Evolutionary conservation across 37 sponge, comb jelly and placozoan genomes (phyloP), one percentile per base, ranked within the genome.

Genomic region (Ianthella basta): DNA sequence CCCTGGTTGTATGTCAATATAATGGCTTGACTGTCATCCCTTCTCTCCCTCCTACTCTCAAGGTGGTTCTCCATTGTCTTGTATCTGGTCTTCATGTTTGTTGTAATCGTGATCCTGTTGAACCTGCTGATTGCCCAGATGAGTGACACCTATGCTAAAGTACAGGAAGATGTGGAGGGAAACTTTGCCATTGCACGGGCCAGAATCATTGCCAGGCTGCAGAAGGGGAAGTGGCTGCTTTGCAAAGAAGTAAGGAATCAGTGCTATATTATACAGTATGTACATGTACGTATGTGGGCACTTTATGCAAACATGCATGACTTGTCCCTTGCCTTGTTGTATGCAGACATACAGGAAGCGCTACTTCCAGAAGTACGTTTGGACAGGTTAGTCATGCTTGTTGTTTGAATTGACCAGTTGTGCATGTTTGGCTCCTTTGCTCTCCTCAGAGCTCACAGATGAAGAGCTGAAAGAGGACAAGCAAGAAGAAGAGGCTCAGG

Each of bases 61-160:
- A 75, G 78, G 54, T 75, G 78, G 78, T 75, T 75, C 78, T 75
- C 78, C 60, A 39, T 85, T 16, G 61, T 78, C 29, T 6, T 85
- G 77, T 69, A 69, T 33, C 86, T 85, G 36, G 12, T 54, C 77
- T 85, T 85, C 77, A 3, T 85, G 78, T 72, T 85, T 57, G 27
- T 15, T 21, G 78, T 85, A 13, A 85, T 85, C 35, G 78, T 85
- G 15, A 37, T 85, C 77, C 77, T 85, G 34, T 63, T 85, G 23
- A 85, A 85, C 78, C 33, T 85, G 19, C 86, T 85, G 59, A 85
- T 85, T 75, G 86, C 86, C 56, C 86, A 85, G 78, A 50, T 85
- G 74, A 74, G 77, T 75, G 86, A 85, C 86, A 75, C 86, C 33
- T 85, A 85, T 50, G 39, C 70, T 25, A 85, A 85, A 55, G 86